Evolutionary conservation across 2,797 vertebrate species (phyloP), one percentile per base, ranked within the genome.

Genomic region (Neoniphon sammara): DNA sequence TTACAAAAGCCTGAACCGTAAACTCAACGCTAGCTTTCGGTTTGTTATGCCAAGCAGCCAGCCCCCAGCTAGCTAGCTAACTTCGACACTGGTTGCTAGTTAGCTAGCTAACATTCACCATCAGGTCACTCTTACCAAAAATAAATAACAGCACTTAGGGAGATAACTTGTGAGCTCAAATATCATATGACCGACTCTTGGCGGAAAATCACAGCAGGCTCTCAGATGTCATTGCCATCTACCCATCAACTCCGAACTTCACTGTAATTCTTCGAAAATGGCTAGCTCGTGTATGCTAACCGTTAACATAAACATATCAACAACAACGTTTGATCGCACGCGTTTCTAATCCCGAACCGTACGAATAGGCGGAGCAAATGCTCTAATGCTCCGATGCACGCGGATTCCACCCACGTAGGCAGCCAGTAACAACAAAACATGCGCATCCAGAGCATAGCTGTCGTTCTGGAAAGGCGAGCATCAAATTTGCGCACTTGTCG

Each of bases 241-340:
- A 25, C 57, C 20, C 0, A 2, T 0, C 7, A 8, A 23, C 23
- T 11, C 17, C 18, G 64, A 39, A 52, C 57, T 66, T 64, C 58
- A 25, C 34, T 70, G 70, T 63, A 53, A 57, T 73, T 44, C 34
- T 9, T 1, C 25, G 1, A 77, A 60, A 25, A 1, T 27, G 14
- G 10, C 12, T 42, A 42, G 52, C 81, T 77, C 79, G 70, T 47
- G 18, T 42, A 0, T 59, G 66, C 78, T 80, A 82, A 18, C 30
- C 53, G 14, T 10, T 54, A 62, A 34, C 39, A 70, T 71, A 47
- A 62, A 34, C 39, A 70, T 71, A 47, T 60, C 68, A 85, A 85
- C 80, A 85, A 85, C 78, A 86, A 81, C 73, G 70, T 1, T 12
- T 7, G 25, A 4, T 1, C 0, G 5, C 2, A n/a, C 14, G 34